These are phyloP conservation scores for Ochotona princeps DNA, from an alignment of 2,113 vertebrate genomes.

Conservation along the genomic window DNA sequence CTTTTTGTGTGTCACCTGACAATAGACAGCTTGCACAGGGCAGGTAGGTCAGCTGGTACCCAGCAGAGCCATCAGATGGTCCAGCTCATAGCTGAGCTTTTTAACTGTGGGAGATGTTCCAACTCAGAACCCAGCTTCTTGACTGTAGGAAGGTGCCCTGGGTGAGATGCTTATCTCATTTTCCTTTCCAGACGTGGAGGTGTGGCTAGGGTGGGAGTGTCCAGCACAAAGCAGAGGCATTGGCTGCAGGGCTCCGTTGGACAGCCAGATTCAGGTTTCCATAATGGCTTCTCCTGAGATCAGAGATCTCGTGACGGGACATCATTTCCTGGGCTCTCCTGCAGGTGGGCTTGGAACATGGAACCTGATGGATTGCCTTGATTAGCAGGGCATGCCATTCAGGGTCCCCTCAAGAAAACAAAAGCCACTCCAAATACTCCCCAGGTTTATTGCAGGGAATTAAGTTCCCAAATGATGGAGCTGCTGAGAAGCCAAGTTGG, in stretches of 20 bases:
- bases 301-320: not conserved
- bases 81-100: too few relatives aligned
- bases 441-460: not conserved
- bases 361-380: not conserved
- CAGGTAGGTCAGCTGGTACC: too few relatives aligned
- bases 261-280: not conserved
- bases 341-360: not conserved
- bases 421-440: not conserved
- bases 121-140: not conserved
- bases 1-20: not conserved
- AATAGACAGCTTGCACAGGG: not conserved
- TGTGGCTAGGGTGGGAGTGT: not conserved
- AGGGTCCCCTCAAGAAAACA: not conserved
- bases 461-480: not conserved
- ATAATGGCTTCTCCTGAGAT: not conserved
- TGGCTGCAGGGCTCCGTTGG: not conserved
- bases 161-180: not conserved
- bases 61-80: too few relatives aligned
- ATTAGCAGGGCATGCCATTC: not conserved
- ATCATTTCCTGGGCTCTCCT: not conserved
- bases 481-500: not conserved
- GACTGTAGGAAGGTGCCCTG: not conserved
- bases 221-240: not conserved
- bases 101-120: too few relatives aligned
- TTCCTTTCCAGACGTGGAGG: slow-evolving; percentile 18